These are phyloP conservation scores for Caenorhabditis afra DNA, from an alignment of 2,888 invertebrate species.

Conservation along the genomic window DNA sequence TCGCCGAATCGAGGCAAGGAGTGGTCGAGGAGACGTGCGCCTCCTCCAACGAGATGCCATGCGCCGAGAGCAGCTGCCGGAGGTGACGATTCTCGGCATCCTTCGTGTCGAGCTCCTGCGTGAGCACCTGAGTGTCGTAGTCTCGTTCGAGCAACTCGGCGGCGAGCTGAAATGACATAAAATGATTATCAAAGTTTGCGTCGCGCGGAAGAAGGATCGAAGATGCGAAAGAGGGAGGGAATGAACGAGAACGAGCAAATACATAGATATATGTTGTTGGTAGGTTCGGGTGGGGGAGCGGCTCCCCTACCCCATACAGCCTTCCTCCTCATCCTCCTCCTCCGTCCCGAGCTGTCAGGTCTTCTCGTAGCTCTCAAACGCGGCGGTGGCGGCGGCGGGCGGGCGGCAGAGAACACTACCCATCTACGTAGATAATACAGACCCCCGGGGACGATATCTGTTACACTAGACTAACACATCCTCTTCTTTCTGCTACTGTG, in stretches of 20 bases:
- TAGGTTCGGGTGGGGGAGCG: too few relatives aligned
- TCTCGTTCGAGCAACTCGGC: conserved; percentile 64
- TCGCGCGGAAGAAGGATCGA: background rate
- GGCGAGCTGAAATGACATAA: conserved; percentile 59
- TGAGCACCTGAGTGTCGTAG: conserved; percentile 56
- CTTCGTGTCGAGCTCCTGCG: conserved; percentile 50
- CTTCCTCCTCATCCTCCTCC: background rate
- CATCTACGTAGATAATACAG: too few relatives aligned
- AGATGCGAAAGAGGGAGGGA: background rate
- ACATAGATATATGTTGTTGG: too few relatives aligned
- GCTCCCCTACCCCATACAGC: background rate
- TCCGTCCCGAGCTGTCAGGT: conserved; percentile 7
- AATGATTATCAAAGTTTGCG: too few relatives aligned
- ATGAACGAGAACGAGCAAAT: too few relatives aligned
- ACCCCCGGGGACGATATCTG: too few relatives aligned
- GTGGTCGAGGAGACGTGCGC: conserved; percentile 3
- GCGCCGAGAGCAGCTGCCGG: conserved; percentile 54
- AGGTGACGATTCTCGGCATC: conserved; percentile 64
- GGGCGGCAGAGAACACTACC: background rate
- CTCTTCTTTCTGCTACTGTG: too few relatives aligned
- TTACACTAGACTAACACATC: too few relatives aligned
- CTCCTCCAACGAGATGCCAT: conserved; percentile 61
- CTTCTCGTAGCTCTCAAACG: conserved; percentile 5
- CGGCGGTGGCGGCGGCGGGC: background rate
- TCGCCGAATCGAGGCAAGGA: background rate